phyloP scores from a whole-genome alignment of 2,888 invertebrate species.

The Amphimallon solstitiale region DNA sequence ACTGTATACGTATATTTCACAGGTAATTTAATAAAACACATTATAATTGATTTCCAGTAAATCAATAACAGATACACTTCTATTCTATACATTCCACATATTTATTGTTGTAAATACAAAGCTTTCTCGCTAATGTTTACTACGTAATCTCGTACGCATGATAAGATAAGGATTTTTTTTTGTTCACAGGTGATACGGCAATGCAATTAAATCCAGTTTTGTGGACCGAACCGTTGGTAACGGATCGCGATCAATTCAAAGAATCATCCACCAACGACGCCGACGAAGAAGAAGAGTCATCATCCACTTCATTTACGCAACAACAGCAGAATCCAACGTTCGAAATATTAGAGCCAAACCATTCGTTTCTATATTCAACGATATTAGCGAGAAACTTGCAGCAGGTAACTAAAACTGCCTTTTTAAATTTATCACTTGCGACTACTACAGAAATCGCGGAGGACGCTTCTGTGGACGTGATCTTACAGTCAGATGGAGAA shows the following conservation, averaged over 20 bases:
- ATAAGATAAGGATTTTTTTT: conserved; percentile 44
- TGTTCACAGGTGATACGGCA: conserved; percentile 44
- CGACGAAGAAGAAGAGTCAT: conserved; percentile 4
- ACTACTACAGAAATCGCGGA: conserved; percentile 13
- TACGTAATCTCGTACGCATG: conserved; percentile 22
- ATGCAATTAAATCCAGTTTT: conserved; percentile 47
- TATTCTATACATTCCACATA: background rate
- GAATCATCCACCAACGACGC: conserved; percentile 10
- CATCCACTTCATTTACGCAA: no score
- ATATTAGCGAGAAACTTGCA: conserved; percentile 47
- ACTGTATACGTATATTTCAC: no score
- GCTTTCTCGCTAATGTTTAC: background rate
- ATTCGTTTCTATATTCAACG: conserved; percentile 39
- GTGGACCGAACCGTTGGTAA: conserved; percentile 48
- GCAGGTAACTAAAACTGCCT: conserved; percentile 53
- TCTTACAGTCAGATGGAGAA: conserved; percentile 22
- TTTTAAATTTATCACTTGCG: conserved; percentile 48
- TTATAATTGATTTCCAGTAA: no score
- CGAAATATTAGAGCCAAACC: conserved; percentile 33
- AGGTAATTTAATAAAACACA: no score
- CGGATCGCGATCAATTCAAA: conserved; percentile 42
- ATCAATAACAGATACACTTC: no score
- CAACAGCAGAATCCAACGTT: conserved; percentile 10
- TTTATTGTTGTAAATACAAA: conserved; percentile 4
- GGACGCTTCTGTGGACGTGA: background rate